Percentiles rank a stretch among this genome's conserved stretches.
These are phyloP conservation scores for Metopia argyrocephala DNA, from an alignment of 2,888 invertebrate species.

Conservation along the genomic window DNA sequence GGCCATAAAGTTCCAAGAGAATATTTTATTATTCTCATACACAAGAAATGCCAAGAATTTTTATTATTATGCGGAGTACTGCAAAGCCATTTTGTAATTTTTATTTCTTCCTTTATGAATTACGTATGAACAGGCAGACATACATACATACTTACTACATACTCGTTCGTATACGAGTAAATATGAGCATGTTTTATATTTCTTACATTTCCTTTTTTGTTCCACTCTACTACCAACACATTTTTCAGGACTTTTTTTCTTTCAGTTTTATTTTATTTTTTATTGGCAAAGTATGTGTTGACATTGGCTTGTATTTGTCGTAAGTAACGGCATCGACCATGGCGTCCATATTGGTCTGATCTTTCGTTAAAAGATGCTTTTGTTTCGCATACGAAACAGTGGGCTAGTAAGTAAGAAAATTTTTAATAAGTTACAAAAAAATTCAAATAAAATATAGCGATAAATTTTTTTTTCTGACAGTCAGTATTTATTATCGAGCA, in stretches of 20 bases:
- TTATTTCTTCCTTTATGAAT: conserved; percentile 58
- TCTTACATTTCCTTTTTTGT: conserved; percentile 42
- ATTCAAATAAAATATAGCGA: not conserved
- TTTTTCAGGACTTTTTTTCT: not conserved
- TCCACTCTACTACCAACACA: conserved; percentile 3
- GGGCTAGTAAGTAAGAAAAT: not conserved
- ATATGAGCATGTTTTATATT: conserved; percentile 24
- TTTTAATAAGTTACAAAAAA: no score
- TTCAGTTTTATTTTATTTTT: conserved; percentile 32
- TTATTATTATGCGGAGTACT: no score
- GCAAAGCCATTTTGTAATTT: conserved; percentile 71
- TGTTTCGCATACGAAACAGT: conserved; percentile 33
- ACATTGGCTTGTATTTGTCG: conserved; percentile 78
- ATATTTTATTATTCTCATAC: conserved; percentile 11
- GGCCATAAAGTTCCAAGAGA: not conserved
- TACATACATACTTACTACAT: not conserved
- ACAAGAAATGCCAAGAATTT: not conserved
- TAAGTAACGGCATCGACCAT: conserved; percentile 74
- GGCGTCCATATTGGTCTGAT: conserved; percentile 66
- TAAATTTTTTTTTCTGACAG: no score
- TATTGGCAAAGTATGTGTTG: conserved; percentile 77
- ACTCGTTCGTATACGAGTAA: not conserved
- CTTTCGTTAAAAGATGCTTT: conserved; percentile 49
- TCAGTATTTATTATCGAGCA: no score
- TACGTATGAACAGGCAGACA: not conserved